phyloP scores from a whole-genome alignment of 2,113 vertebrate genomes.

The Heterocephalus glaber region DNA sequence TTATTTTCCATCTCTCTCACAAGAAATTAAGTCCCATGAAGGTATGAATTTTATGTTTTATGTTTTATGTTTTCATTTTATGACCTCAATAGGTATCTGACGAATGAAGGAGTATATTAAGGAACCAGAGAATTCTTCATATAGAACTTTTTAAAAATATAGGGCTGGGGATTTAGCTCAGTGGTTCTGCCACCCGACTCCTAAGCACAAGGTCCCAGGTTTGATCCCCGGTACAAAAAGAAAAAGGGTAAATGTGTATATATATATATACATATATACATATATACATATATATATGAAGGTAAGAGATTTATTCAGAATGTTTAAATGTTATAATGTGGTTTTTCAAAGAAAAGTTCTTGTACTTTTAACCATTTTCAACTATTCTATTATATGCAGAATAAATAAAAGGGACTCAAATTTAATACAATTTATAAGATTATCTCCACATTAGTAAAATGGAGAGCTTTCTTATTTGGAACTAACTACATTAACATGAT shows the following conservation, averaged over 20 bases:
- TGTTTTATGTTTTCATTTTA: background rate
- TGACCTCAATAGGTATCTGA: background rate
- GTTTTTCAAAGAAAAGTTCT: background rate
- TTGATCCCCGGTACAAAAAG: too few species aligned
- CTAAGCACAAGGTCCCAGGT: too few species aligned
- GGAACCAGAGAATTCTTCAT: background rate
- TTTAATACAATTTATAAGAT: background rate
- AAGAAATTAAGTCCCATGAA: background rate
- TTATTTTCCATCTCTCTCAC: background rate
- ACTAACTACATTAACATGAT: background rate
- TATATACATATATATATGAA: background rate
- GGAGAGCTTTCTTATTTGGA: conserved; percentile 1
- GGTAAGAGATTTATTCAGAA: background rate
- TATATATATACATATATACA: too few species aligned
- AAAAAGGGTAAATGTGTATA: too few species aligned
- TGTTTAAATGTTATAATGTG: background rate
- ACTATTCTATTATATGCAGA: conserved; percentile 6
- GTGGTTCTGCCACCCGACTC: too few species aligned
- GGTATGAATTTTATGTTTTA: conserved; percentile 4
- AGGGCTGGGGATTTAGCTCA: too few species aligned
- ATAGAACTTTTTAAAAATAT: background rate
- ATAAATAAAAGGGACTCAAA: conserved; percentile 13
- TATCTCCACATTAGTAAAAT: background rate
- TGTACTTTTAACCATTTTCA: background rate
- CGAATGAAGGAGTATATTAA: background rate